These are phyloP conservation scores for Australoheros scitulus DNA, from an alignment of 2,113 vertebrate species.

Conservation along the genomic window DNA sequence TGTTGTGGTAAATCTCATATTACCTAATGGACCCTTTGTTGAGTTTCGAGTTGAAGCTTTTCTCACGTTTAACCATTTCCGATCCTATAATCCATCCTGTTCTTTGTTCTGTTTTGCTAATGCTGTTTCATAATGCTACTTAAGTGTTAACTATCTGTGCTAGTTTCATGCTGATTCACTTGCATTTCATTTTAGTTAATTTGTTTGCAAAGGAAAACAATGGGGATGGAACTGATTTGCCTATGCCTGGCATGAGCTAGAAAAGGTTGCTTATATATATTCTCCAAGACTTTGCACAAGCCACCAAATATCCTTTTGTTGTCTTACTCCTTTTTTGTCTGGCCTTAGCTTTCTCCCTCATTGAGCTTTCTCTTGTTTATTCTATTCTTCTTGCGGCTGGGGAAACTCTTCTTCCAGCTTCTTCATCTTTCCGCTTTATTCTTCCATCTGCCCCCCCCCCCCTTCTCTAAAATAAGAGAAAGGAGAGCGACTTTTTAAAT, in stretches of 20 bases:
- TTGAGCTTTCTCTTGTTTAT: neutral
- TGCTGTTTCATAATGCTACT: neutral
- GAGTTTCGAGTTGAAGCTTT: neutral
- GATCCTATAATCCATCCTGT: slow-evolving; percentile 3
- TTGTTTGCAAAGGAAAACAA: slow-evolving; percentile 4
- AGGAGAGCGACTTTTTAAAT: neutral
- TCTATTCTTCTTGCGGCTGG: neutral
- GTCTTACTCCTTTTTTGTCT: neutral
- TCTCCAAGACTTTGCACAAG: neutral
- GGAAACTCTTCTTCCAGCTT: neutral
- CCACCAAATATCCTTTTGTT: neutral
- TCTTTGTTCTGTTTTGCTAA: neutral
- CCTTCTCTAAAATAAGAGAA: neutral
- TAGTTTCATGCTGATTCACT: neutral
- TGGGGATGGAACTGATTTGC: neutral
- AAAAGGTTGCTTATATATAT: neutral
- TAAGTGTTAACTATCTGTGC: neutral
- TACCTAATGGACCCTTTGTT: neutral
- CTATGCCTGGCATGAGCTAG: neutral
- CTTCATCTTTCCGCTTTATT: neutral
- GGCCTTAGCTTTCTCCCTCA: neutral
- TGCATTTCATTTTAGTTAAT: neutral
- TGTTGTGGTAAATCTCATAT: neutral
- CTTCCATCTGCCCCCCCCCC: neutral
- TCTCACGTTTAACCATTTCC: neutral